Evolutionary conservation across 2,797 vertebrate species (phyloP), one percentile per base, ranked within the genome.

Genomic region (Eurystomus glaucurus): DNA sequence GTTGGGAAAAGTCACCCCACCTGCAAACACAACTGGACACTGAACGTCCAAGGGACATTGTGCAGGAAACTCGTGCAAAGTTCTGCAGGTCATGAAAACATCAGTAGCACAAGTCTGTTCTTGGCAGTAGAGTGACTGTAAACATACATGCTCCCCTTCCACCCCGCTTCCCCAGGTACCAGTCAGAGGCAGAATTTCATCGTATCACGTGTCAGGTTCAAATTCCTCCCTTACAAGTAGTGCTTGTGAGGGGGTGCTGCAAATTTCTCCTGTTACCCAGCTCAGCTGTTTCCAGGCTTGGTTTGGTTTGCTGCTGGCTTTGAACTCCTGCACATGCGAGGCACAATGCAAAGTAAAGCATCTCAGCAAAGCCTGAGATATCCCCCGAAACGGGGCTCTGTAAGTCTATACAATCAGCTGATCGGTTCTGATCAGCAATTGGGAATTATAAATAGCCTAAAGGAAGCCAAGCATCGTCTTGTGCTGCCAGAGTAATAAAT

Each of bases 381-480:
- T 28, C 78, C 57, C 8, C 2, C 3, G 68, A 69, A 97, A 96
- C 84, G 78, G 41, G 86, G 51, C 72, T 95, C 79, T 88, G n/a
- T 64, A 81, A 68, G 33, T 51, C 78, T 52, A 19, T 60, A 58
- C 17, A 43, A 95, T 97, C 51, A 80, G 87, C 86, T 95, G 95
- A 95, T 98, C 61, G 22, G 88, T 95, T 95, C 88, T 97, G 96
- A 96, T 97, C 96, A 97, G 95, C 90, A 86, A 60, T 72, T 96
- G 88, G 69, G 78, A 94, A 91, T 97, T 97, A 96, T 87, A 97
- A 97, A 97, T 92, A 95, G 90, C 85, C 90, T 95, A 95, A 97
- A 96, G 94, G 71, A 82, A 97, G 89, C 96, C 95, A 94, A 92
- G 70, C 94, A 75, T 97, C 65, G 46, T 96, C 80, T 96, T 94